These are phyloP conservation scores for Brachionus paranguensis DNA, from an alignment of 1,140 invertebrate species.

Conservation along the genomic window DNA sequence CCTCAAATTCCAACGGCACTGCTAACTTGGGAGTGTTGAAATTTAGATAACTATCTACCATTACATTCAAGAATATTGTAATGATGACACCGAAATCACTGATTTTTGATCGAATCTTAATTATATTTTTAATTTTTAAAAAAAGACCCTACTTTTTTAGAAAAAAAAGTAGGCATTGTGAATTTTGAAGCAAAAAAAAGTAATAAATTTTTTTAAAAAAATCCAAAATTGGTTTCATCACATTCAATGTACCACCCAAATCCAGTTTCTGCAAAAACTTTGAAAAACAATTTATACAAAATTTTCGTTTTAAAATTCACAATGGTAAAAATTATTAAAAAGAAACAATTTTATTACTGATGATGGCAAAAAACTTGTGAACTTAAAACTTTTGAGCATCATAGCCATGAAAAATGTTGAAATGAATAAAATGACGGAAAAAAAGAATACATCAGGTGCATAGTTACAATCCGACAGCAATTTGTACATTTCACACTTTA, in stretches of 20 bases:
- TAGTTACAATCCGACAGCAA: conserved; percentile 51
- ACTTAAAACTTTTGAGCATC: conserved; percentile 84
- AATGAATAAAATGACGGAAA: conserved; percentile 86
- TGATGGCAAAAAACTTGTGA: conserved; percentile 83
- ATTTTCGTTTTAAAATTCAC: no score
- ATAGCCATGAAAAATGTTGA: conserved; percentile 86
- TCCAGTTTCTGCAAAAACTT: no score
- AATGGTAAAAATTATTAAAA: no score
- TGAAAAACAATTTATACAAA: no score
- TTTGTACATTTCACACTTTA: neutral
- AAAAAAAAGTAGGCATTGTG: conserved; percentile 60
- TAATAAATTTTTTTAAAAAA: no score
- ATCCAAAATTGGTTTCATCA: no score
- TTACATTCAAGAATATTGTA: conserved; percentile 85
- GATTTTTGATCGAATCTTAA: neutral
- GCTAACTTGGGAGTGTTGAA: conserved; percentile 88
- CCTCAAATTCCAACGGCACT: conserved; percentile 61
- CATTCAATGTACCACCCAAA: no score
- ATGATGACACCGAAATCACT: conserved; percentile 92
- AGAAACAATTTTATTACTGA: conserved; percentile 70
- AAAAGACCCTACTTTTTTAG: no score
- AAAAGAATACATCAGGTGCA: conserved; percentile 86
- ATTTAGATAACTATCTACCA: conserved; percentile 72
- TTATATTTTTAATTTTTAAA: neutral
- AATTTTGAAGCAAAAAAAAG: no score